These are phyloP conservation scores for Lasius fuliginosus DNA, from an alignment of 2,888 invertebrate species.

Conservation along the genomic window DNA sequence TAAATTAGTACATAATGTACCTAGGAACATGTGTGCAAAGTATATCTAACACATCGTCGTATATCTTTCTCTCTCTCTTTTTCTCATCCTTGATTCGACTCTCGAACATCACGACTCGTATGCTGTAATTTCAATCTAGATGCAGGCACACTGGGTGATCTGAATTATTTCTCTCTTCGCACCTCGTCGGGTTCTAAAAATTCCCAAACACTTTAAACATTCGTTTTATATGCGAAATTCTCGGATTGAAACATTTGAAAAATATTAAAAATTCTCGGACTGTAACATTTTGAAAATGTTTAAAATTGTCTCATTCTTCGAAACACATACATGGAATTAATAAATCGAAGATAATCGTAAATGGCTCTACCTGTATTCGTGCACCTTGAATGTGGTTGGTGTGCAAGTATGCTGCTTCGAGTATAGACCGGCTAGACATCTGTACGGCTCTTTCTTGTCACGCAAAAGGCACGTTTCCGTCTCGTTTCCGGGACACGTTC, in stretches of 20 bases:
- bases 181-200: slow-evolving; percentile 82
- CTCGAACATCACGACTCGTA: background rate
- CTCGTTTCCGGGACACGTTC: slow-evolving; percentile 83
- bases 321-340: background rate
- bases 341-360: background rate
- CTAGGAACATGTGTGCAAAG: slow-evolving; percentile 67
- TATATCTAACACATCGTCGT: background rate
- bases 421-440: slow-evolving; percentile 81
- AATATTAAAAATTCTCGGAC: background rate
- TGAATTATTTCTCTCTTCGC: slow-evolving; percentile 83
- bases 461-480: slow-evolving; percentile 83
- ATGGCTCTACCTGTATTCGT: slow-evolving; percentile 80
- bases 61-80: background rate
- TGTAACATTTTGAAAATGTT: background rate
- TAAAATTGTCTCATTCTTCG: background rate
- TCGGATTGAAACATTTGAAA: background rate
- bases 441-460: slow-evolving; percentile 82
- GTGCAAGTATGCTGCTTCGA: slow-evolving; percentile 81
- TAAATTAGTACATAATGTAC: slow-evolving; percentile 63
- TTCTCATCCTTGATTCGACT: background rate
- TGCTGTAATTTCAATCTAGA: slow-evolving; percentile 68
- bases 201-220: slow-evolving; percentile 2
- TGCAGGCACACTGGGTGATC: slow-evolving; percentile 84
- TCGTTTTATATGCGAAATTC: background rate
- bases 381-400: slow-evolving; percentile 84